These are phyloP conservation scores for Lasius platythorax DNA, from an alignment of 2,888 invertebrate genomes.

Conservation along the genomic window DNA sequence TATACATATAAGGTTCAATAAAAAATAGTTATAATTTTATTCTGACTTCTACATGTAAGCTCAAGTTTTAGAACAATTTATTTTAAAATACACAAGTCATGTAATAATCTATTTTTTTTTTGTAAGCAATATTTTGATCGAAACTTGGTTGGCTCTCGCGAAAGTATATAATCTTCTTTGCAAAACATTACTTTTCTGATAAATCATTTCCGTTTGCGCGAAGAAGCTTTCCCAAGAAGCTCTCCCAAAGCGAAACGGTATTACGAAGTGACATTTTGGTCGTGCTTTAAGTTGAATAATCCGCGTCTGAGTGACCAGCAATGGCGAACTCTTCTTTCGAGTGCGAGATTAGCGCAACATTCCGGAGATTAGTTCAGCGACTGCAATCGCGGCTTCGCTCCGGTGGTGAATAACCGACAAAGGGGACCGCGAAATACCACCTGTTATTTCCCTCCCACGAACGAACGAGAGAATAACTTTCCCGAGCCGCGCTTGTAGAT, in stretches of 20 bases:
- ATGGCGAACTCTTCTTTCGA: constrained; percentile 38
- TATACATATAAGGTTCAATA: background rate
- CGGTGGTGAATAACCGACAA: constrained; percentile 28
- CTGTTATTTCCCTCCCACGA: constrained; percentile 71
- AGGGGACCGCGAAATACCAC: constrained; percentile 49
- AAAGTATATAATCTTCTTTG: background rate
- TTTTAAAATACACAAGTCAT: background rate
- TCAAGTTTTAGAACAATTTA: background rate
- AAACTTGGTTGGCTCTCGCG: background rate
- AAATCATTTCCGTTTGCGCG: constrained; percentile 23
- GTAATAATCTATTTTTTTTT: background rate
- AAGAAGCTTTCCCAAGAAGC: constrained; percentile 22
- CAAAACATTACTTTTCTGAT: constrained; percentile 28
- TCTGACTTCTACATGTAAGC: background rate
- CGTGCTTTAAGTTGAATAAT: constrained; percentile 49
- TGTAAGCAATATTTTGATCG: background rate
- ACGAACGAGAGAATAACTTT: constrained; percentile 69
- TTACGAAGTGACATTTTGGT: constrained; percentile 39
- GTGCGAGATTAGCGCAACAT: constrained; percentile 36
- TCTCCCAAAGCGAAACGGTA: constrained; percentile 21
- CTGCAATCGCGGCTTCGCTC: constrained; percentile 29
- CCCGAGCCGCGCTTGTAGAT: constrained; percentile 32
- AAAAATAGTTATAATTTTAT: background rate
- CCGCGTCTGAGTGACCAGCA: background rate
- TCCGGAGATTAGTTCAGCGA: constrained; percentile 41